These are phyloP conservation scores for Candidula unifasciata DNA, from an alignment of 2,888 invertebrate species.

Conservation along the genomic window DNA sequence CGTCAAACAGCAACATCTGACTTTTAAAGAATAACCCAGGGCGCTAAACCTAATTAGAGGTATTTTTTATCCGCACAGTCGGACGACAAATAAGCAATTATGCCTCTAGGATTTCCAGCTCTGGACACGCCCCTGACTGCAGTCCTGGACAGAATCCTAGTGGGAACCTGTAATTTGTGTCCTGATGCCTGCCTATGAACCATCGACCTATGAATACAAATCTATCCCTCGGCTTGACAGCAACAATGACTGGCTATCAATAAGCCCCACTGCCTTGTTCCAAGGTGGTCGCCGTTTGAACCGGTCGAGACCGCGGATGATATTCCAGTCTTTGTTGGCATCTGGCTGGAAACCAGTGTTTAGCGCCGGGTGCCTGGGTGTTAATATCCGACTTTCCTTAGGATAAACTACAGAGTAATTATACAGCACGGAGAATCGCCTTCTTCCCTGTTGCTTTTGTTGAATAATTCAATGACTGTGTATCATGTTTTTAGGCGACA, in stretches of 20 bases:
- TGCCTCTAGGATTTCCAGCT: background rate
- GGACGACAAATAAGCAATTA: constrained; percentile 27
- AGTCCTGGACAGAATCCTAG: background rate
- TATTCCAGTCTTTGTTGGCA: background rate
- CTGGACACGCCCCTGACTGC: constrained; percentile 25
- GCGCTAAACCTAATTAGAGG: background rate
- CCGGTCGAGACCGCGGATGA: background rate
- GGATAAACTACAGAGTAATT: background rate
- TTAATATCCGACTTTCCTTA: background rate
- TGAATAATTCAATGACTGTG: too few relatives aligned
- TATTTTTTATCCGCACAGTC: background rate
- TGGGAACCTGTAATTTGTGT: constrained; percentile 31
- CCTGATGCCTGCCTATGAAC: background rate
- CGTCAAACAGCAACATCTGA: background rate
- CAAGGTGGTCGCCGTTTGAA: background rate
- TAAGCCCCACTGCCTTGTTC: background rate
- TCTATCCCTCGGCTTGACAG: background rate
- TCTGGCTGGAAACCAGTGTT: background rate
- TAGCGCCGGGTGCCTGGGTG: background rate
- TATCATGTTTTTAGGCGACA: too few relatives aligned
- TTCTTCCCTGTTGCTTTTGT: too few relatives aligned
- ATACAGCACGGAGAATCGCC: background rate
- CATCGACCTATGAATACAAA: constrained; percentile 17
- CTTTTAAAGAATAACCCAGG: background rate
- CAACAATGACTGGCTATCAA: background rate